Evolutionary conservation across 92 coral and sea anemone species (phyloP), one percentile per base, ranked within the genome.

Genomic region (Umimayanthus kanabou): DNA sequence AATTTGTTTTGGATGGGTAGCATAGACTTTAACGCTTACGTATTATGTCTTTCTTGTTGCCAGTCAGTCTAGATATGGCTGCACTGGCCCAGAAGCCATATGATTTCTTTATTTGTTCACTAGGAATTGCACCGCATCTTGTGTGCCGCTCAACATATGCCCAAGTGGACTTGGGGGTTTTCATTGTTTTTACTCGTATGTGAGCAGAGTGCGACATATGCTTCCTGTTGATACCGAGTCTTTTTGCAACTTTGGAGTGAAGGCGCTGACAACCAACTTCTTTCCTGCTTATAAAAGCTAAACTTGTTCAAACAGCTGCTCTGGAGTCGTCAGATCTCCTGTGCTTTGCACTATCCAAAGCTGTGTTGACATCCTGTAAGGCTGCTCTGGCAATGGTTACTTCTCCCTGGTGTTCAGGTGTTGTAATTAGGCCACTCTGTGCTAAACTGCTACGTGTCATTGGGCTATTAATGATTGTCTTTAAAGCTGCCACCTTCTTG

Each of bases 21-120:
- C 70, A 9, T 67, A 76, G 5, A 65, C 81, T 26, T 77, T 65
- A 16, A 7, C 77, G 39, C 42, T 88, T 77, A 6, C 50, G 11
- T 10, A 70, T 50, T 29, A 73, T 72, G 30, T 87, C 85, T 40
- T 81, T 91, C 50, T 91, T 91, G 70, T 88, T 85, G 28, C 86
- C 89, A 6, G 79, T 91, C 0, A 87, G 75, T 39, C 90, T 47
- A 80, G 90, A 81, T 15, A 87, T 81, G 15, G 72, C 92, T 5
- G 92, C 88, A 75, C 92, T 87, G 2, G 85, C 82, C 88, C 88
- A 86, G 73, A 86, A 90, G 39, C 86, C 71, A 28, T 86, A 79
- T 0, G 84, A 88, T 22, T 69, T 87, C 64, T 88, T 90, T 4
- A 90, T 73, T 26, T 87, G 80, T 61, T 88, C 88, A 28, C 85